These are phyloP conservation scores for Opisthograptis luteolata DNA, from an alignment of 2,888 invertebrate genomes.

Conservation along the genomic window DNA sequence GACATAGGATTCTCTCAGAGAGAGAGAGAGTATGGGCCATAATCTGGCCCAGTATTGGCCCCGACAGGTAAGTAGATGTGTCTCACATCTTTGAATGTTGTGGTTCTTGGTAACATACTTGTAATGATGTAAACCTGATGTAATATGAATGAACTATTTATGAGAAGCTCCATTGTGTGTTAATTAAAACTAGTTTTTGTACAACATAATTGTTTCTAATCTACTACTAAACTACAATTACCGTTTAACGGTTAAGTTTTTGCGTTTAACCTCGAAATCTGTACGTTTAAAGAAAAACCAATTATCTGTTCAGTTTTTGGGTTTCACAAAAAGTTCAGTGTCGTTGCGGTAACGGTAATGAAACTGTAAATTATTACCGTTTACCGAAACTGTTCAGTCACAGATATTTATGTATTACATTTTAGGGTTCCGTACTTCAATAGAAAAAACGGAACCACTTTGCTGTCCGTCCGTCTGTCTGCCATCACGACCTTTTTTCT, in stretches of 20 bases:
- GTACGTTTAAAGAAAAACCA: constrained; percentile 21
- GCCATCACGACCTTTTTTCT: too few species aligned
- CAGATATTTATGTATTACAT: constrained; percentile 9
- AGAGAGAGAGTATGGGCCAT: too few species aligned
- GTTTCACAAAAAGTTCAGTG: constrained; percentile 22
- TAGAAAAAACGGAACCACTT: too few species aligned
- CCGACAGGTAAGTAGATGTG: too few species aligned
- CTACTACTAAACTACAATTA: constrained; percentile 11
- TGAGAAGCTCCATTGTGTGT: constrained; percentile 1
- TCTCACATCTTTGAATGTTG: too few species aligned
- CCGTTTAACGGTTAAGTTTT: constrained; percentile 16
- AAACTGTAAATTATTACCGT: constrained; percentile 25
- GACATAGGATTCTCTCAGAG: too few species aligned
- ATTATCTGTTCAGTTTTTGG: constrained; percentile 20
- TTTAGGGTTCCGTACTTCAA: too few species aligned
- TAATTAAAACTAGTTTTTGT: constrained; percentile 5
- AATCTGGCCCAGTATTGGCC: too few species aligned
- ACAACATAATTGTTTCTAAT: not conserved
- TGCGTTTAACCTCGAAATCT: constrained; percentile 19
- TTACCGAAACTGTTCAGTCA: constrained; percentile 17
- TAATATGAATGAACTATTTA: too few species aligned
- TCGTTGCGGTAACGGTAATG: constrained; percentile 24
- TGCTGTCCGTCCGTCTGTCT: too few species aligned
- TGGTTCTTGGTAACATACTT: too few species aligned
- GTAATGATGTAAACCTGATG: too few species aligned